Evolutionary conservation across 1,140 invertebrate species (phyloP).

Genomic region (Eumaeus atala): DNA sequence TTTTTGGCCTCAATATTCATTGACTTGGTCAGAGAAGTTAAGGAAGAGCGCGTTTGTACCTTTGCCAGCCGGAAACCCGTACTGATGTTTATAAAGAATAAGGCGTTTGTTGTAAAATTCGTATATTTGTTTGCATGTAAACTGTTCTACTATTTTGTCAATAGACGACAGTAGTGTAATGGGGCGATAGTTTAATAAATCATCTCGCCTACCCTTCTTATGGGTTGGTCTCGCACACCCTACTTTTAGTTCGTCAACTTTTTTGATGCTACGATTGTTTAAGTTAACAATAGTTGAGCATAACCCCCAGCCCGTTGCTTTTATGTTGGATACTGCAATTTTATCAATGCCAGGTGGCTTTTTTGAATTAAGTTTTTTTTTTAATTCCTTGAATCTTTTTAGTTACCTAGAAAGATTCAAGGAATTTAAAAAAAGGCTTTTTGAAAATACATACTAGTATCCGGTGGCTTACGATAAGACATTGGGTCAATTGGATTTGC

Average conservation of each 20-base stretch:
- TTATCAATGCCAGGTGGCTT: too few species aligned
- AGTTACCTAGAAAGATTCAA: too few species aligned
- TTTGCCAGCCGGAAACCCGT: conserved; percentile 26
- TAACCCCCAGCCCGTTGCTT: conserved; percentile 14
- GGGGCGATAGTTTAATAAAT: conserved; percentile 29
- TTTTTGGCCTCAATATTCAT: conserved; percentile 27
- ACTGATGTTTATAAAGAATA: conserved; percentile 24
- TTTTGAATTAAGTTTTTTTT: too few species aligned
- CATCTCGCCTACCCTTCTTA: too few species aligned
- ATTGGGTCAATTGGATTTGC: too few species aligned
- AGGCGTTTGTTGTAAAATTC: conserved; percentile 26
- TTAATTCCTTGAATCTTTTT: too few species aligned
- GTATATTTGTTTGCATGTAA: conserved; percentile 30
- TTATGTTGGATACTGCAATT: conserved; percentile 27
- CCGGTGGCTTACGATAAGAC: too few species aligned
- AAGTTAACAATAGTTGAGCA: conserved; percentile 22
- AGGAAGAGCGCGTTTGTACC: conserved; percentile 21
- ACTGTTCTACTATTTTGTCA: conserved; percentile 38
- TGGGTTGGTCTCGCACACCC: conserved; percentile 28
- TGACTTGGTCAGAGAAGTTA: conserved; percentile 31
- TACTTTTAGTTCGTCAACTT: conserved; percentile 24
- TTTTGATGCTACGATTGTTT: conserved; percentile 24
- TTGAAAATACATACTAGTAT: too few species aligned
- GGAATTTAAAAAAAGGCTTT: too few species aligned
- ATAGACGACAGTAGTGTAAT: too few species aligned